Percentiles rank a stretch among this genome's conserved stretches.
phyloP scores from a whole-genome alignment of 1,140 invertebrate genomes.

The Acromyrmex echinatior region DNA sequence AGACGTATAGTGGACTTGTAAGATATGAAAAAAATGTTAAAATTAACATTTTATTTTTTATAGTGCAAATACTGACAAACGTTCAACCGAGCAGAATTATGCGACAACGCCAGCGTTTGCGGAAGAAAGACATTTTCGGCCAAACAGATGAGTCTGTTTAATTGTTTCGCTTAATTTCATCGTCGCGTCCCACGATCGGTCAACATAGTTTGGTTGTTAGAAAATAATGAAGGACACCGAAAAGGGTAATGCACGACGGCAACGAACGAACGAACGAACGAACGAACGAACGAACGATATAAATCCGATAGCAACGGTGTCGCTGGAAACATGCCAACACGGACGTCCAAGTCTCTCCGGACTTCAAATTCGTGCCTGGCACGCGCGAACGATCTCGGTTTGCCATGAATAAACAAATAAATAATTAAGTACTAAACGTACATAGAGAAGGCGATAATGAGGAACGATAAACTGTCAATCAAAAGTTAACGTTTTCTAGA shows the following conservation, averaged over 20 bases:
- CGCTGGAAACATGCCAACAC: conserved; percentile 68
- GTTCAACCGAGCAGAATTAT: conserved; percentile 3
- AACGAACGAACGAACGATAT: conserved; percentile 48
- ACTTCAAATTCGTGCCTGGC: conserved; percentile 65
- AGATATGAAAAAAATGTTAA: too few species aligned
- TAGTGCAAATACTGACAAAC: conserved; percentile 18
- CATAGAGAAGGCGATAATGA: neutral
- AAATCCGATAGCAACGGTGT: conserved; percentile 69
- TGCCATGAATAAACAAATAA: conserved; percentile 35
- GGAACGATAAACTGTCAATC: neutral
- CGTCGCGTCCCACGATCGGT: neutral
- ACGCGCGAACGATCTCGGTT: conserved; percentile 23
- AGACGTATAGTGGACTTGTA: too few species aligned
- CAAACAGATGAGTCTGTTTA: neutral
- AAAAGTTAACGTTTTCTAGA: neutral
- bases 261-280: conserved; percentile 31
- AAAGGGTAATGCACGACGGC: conserved; percentile 65
- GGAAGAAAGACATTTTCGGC: conserved; percentile 15
- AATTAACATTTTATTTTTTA: too few species aligned
- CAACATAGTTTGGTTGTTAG: conserved; percentile 18
- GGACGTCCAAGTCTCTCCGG: conserved; percentile 68
- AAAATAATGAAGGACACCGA: conserved; percentile 66
- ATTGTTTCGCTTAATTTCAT: conserved; percentile 44
- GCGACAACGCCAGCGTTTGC: conserved; percentile 5
- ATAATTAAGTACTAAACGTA: neutral